Base-by-base conservation (phyloP, 2,888 invertebrate genomes). In the Perizoma affinitatum region DNA sequence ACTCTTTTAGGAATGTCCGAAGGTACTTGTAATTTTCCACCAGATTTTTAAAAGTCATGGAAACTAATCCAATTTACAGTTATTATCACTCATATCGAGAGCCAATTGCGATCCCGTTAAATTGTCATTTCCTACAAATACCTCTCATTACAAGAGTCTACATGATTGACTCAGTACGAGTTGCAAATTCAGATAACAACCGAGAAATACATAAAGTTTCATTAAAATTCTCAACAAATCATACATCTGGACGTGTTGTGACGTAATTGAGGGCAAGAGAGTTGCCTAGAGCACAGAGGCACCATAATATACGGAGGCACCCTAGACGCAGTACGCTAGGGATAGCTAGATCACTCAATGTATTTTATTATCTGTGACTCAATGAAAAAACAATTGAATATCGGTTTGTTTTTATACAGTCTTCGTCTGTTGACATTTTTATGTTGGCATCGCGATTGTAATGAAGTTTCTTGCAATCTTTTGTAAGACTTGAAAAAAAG, bases 171-270 rank as follows among this genome's bases (percentile, higher is more conserved):
- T 40, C 46, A 47, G 50, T 43, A 46, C 46, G 1, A 38, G 51
- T 57, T 35, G 52, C 47, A 10, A 57, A 52, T 47, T 58, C 52
- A 47, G 52, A 38, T 54, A 63, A 53, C 52, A 56, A 50, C 58
- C 51, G 52, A 61, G 55, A 61, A 51, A 61, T 57, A 66, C 61
- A 67, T 70, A 72, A 68, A 73, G 68, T 73, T 80, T 77, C 76
- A 80, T 84, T 82, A 80, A 79, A 79, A 79, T 81, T 74, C 73
- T 67, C 72, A 66, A 79, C 81, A 82, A 83, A 84, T 83, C 78
- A 79, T 78, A 73, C 67, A 72, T 70, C 74, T 69, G 76, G 76
- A 76, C 74, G 74, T 75, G 72, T 72, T 72, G 73, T 83, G 81
- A 80, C 76, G 78, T 83, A 79, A 82, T 76, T 75, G 74, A 63